phyloP scores from a whole-genome alignment of 2,888 invertebrate species.

The Sphaerophoria taeniata region DNA sequence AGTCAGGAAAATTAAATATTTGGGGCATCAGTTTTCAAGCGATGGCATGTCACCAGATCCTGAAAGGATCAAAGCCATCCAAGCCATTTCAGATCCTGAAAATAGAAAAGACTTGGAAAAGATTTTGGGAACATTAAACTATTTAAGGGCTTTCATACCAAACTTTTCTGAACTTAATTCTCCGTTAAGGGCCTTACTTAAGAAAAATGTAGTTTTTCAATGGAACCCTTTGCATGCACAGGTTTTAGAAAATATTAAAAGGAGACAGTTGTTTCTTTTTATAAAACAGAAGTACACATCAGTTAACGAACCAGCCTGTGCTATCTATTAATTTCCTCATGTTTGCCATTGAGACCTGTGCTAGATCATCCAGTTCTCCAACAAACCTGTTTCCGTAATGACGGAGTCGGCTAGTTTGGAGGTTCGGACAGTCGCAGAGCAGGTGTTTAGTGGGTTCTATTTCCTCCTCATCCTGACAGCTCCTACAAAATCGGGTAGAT shows the following conservation, averaged over 20 bases:
- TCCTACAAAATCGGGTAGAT: no score
- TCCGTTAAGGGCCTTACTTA: constrained; percentile 69
- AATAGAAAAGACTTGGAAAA: constrained; percentile 76
- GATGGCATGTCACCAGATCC: constrained; percentile 36
- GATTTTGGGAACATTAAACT: constrained; percentile 76
- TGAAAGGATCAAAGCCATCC: constrained; percentile 39
- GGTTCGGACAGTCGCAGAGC: no score
- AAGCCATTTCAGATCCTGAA: constrained; percentile 67
- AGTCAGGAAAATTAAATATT: constrained; percentile 18
- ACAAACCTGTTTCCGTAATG: no score
- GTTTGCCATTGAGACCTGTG: no score
- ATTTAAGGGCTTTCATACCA: background rate
- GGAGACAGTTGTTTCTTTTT: no score
- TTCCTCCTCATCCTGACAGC: no score
- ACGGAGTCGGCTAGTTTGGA: no score
- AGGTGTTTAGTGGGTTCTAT: no score
- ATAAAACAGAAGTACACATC: no score
- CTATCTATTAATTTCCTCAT: no score
- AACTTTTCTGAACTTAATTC: constrained; percentile 24
- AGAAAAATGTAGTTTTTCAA: constrained; percentile 73
- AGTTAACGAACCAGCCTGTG: no score
- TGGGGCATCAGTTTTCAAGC: constrained; percentile 39
- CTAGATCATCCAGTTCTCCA: no score
- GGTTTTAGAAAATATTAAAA: constrained; percentile 72
- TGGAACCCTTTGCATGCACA: constrained; percentile 69